Percentiles rank a stretch among this genome's conserved stretches.
phyloP scores from a whole-genome alignment of 2,113 vertebrate genomes.

The Neodon shergylaensis region DNA sequence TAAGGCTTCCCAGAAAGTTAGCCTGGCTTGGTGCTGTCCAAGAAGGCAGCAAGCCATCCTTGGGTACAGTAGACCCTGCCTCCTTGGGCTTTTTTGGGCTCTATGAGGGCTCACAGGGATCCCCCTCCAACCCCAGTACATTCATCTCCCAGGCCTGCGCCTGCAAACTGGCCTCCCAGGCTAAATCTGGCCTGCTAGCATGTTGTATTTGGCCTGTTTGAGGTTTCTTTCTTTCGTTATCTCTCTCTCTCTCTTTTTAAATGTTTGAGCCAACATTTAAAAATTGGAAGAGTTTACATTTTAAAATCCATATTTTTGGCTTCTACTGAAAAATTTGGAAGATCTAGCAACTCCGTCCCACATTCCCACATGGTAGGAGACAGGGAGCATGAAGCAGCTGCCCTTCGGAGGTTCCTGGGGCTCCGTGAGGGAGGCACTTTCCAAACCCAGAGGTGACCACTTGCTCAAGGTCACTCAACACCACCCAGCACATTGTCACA shows the following conservation, averaged over 20 bases:
- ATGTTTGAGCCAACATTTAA: constrained; percentile 73
- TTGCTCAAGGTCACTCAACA: not conserved
- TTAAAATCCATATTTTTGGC: constrained; percentile 80
- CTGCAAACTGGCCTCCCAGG: constrained; percentile 69
- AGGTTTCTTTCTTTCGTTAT: constrained; percentile 36
- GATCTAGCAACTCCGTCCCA: constrained; percentile 68
- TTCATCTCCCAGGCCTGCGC: accelerated
- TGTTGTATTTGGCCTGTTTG: constrained; percentile 64
- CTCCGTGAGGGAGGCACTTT: accelerated
- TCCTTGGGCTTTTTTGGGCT: too few species aligned
- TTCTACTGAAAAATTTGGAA: constrained; percentile 70
- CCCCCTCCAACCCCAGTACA: not conserved
- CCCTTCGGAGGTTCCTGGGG: not conserved
- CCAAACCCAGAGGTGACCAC: not conserved
- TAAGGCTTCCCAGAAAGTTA: not conserved
- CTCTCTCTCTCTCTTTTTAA: constrained; percentile 7
- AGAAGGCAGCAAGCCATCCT: not conserved
- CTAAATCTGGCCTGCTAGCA: constrained; percentile 41
- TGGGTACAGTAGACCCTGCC: not conserved
- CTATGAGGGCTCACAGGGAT: not conserved
- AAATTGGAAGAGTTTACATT: constrained; percentile 78
- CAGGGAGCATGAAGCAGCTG: not conserved
- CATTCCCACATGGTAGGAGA: constrained; percentile 60
- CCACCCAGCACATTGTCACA: too few species aligned
- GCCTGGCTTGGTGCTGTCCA: not conserved